These are phyloP conservation scores for Garra rufa DNA, from an alignment of 2,113 vertebrate genomes.

Conservation along the genomic window DNA sequence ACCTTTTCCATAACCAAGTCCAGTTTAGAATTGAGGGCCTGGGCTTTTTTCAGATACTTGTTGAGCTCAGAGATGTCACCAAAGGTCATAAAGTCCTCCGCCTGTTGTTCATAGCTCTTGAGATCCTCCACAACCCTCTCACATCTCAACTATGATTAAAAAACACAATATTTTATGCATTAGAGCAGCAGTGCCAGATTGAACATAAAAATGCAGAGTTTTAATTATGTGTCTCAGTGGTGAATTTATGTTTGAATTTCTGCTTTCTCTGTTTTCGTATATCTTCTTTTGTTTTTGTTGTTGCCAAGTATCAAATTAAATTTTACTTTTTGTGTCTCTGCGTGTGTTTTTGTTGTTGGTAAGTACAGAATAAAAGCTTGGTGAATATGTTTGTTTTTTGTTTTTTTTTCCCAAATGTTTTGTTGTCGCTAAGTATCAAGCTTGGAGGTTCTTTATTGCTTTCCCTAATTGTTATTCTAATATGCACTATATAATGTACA, in stretches of 20 bases:
- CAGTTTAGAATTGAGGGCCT: slow-evolving; percentile 79
- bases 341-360: neutral
- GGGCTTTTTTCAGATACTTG: slow-evolving; percentile 85
- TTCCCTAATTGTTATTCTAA: neutral
- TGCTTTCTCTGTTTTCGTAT: too few species aligned
- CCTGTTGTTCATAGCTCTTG: slow-evolving; percentile 79
- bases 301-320: too few species aligned
- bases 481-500: slow-evolving; percentile 3
- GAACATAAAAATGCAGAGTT: neutral
- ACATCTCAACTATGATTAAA: slow-evolving; percentile 73
- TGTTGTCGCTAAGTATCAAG: neutral
- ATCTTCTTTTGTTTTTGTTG: too few species aligned
- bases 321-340: neutral
- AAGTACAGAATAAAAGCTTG: neutral
- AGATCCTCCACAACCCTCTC: slow-evolving; percentile 84
- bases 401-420: neutral
- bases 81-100: slow-evolving; percentile 78
- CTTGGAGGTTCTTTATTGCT: neutral
- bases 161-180: slow-evolving; percentile 28
- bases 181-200: neutral
- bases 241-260: neutral
- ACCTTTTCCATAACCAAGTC: slow-evolving; percentile 84
- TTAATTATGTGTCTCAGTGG: neutral
- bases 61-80: slow-evolving; percentile 79
- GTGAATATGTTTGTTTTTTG: too few species aligned